Percentiles rank a stretch among this genome's conserved stretches.
phyloP scores from a whole-genome alignment of 2,113 vertebrate genomes.

The Reinhardtius hippoglossoides region DNA sequence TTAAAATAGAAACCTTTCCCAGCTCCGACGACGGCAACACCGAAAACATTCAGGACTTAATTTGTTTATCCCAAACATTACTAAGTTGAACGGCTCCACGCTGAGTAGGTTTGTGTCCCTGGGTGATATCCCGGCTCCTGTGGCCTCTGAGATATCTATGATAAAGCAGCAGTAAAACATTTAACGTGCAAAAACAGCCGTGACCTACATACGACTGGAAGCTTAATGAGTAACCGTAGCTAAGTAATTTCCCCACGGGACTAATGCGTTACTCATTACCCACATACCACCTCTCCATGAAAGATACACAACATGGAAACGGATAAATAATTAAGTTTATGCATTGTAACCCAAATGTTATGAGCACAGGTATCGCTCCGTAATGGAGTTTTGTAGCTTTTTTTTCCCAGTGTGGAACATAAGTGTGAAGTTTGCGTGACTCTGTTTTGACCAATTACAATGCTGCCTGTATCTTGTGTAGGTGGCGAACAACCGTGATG shows the following conservation, averaged over 20 bases:
- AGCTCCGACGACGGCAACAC: not conserved
- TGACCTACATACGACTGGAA: constrained; percentile 66
- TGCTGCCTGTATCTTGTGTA: too few species aligned
- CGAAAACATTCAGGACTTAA: not conserved
- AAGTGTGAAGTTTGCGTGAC: too few species aligned
- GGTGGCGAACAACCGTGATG: too few species aligned
- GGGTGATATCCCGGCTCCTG: constrained; percentile 20
- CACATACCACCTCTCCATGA: not conserved
- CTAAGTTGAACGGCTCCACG: not conserved
- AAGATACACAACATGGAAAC: constrained; percentile 33
- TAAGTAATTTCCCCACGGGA: constrained; percentile 52
- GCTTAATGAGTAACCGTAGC: constrained; percentile 72
- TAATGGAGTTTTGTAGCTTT: too few species aligned
- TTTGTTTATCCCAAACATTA: constrained; percentile 33
- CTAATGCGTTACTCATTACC: constrained; percentile 61
- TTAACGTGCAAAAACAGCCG: constrained; percentile 44
- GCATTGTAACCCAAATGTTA: not conserved
- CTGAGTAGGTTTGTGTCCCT: constrained; percentile 2
- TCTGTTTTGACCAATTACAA: too few species aligned
- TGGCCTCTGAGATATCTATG: constrained; percentile 33
- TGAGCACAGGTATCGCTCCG: not conserved
- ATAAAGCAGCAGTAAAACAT: constrained; percentile 52
- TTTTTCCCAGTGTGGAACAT: too few species aligned
- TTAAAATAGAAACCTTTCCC: not conserved
- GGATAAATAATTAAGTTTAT: constrained; percentile 28